Base-by-base conservation (phyloP, 2,888 invertebrate species). In the Meganola albula region DNA sequence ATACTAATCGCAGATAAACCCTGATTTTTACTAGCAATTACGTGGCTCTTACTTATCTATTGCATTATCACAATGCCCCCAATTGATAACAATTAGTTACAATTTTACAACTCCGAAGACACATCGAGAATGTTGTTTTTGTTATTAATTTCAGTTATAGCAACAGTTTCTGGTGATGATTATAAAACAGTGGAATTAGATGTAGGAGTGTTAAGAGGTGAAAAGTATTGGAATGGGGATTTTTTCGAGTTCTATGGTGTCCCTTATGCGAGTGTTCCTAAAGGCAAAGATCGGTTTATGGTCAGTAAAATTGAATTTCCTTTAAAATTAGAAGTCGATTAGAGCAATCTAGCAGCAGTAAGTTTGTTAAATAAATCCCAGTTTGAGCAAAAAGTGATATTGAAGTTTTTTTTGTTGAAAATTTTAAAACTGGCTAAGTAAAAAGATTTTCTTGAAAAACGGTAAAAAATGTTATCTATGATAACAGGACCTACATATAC, bases 171-270 rank as follows among this genome's bases (percentile, higher is more conserved):
- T 33, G 52, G 47, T 21, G 57, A 61, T 4, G 53, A 63, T 8
- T 44, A 38, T 7, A 70, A 48, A 31, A 44, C 54, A 2, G 70
- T 84, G 0, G 28, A 56, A 1, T 46, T 82, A 14, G 71, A 75
- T 11, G 30, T 62, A 2, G 84, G 84, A 0, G 48, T 41, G 1
- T 62, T 84, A 1, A 49, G 52, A 1, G 84, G 78, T 0, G 60
- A 58, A n/a, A 80, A 78, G 21, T 78, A 66, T 31, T 84, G 83
- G 84, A 63, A 76, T 56, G 84, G 80, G 0, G 80, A 83, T 25
- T 79, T 63, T 31, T 77, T 68, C 47, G 79, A 82, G 33, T 85
- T 80, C 31, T 80, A 61, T 29, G 79, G 82, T 2, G 48, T 85
- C 0, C 83, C 83, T 0, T 85, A 79, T 36, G 84, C 84, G 0